phyloP scores from a whole-genome alignment of 2,113 vertebrate genomes.

The Austrofundulus limnaeus region DNA sequence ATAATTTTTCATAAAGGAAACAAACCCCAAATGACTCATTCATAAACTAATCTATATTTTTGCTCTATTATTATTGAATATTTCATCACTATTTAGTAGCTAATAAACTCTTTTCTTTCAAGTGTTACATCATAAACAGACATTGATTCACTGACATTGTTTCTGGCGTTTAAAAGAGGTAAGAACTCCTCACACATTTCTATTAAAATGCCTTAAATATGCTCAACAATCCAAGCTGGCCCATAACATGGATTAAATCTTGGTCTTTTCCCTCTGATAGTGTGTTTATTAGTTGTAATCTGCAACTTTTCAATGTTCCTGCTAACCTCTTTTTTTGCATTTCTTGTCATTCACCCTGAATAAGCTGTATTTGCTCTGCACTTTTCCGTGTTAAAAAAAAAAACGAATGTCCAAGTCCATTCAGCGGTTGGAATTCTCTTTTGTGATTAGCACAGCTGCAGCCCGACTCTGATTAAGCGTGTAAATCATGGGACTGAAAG shows the following conservation, averaged over 20 bases:
- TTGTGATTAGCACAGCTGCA: constrained; percentile 98
- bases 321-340: constrained; percentile 78
- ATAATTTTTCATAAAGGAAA: constrained; percentile 85
- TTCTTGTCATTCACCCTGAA: constrained; percentile 86
- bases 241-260: constrained; percentile 80
- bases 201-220: constrained; percentile 87
- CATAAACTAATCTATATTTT: constrained; percentile 93
- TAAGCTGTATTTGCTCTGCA: constrained; percentile 93
- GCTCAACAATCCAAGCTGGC: constrained; percentile 84
- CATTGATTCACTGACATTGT: constrained; percentile 96
- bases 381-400: constrained; percentile 92
- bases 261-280: constrained; percentile 83
- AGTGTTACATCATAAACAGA: constrained; percentile 96
- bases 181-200: constrained; percentile 89
- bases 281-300: constrained; percentile 86
- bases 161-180: constrained; percentile 96
- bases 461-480: constrained; percentile 95
- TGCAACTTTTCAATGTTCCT: constrained; percentile 89
- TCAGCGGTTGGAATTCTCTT: constrained; percentile 93
- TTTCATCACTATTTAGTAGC: constrained; percentile 90
- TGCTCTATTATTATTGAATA: constrained; percentile 90
- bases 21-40: constrained; percentile 78
- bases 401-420: constrained; percentile 89
- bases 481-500: constrained; percentile 95
- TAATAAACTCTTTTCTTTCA: constrained; percentile 94